Conservation (phyloP, 2,797 vertebrate genomes). For the Champsocephalus gunnari region DNA sequence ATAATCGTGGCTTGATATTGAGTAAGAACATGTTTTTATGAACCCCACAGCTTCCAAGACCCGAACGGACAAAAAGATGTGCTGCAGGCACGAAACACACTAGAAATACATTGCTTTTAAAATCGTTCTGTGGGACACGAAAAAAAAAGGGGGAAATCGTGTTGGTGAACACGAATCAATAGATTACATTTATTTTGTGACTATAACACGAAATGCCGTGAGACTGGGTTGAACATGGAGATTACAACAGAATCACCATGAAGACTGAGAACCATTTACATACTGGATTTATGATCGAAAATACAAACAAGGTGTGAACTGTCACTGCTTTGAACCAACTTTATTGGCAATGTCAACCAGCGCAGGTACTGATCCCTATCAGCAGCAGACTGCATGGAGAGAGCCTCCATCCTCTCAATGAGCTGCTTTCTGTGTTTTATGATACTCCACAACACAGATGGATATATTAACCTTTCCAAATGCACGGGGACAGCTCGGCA, state of each 20-base stretch:
- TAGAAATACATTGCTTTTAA: too few species aligned
- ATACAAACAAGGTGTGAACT: background rate
- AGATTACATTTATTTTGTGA: too few species aligned
- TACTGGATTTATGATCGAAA: background rate
- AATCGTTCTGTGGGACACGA: too few species aligned
- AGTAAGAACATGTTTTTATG: too few species aligned
- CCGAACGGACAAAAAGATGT: too few species aligned
- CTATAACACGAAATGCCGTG: too few species aligned
- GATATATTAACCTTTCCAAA: conserved; percentile 15
- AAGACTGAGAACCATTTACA: background rate
- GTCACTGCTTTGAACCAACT: conserved; percentile 7
- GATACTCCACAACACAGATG: background rate
- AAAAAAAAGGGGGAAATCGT: too few species aligned
- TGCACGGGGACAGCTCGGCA: background rate
- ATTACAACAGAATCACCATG: background rate
- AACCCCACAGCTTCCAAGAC: too few species aligned
- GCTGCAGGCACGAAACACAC: too few species aligned
- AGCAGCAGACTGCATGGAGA: background rate
- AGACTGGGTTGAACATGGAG: background rate
- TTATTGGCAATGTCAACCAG: background rate
- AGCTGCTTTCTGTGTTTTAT: conserved; percentile 32
- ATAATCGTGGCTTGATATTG: too few species aligned
- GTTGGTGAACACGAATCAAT: too few species aligned
- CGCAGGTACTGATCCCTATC: conserved; percentile 1
- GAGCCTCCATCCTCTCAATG: background rate